Evolutionary conservation across 2,888 invertebrate genomes (phyloP).

Genomic region (Trachelus iudaicus): DNA sequence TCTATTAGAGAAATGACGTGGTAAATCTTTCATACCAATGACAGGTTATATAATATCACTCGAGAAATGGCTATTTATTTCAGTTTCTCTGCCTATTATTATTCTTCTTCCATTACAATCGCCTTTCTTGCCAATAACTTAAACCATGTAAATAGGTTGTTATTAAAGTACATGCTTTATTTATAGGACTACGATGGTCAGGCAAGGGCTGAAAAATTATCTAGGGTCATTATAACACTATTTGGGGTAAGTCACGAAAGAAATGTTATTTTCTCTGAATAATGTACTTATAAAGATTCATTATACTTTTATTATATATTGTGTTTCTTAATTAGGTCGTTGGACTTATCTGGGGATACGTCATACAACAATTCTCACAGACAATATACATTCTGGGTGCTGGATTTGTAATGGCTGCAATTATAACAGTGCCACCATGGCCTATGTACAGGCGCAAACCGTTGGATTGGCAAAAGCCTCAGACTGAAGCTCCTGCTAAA

Average conservation of each 20-base stretch:
- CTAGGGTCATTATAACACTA: conserved; percentile 88
- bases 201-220: conserved; percentile 88
- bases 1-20: no score
- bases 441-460: conserved; percentile 91
- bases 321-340: conserved; percentile 70
- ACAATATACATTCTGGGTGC: conserved; percentile 93
- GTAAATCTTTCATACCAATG: no score
- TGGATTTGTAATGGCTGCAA: conserved; percentile 87
- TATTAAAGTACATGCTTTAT: conserved; percentile 5
- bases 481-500: conserved; percentile 64
- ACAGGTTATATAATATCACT: no score
- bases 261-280: not conserved
- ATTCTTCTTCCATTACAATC: no score
- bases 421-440: conserved; percentile 97
- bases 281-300: not conserved
- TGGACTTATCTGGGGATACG: conserved; percentile 92
- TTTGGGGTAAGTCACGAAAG: conserved; percentile 76
- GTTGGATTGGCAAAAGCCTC: conserved; percentile 88
- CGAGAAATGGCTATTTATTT: no score
- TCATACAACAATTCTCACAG: conserved; percentile 95
- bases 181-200: conserved; percentile 90
- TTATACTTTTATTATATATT: conserved; percentile 1
- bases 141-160: no score
- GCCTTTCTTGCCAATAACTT: no score
- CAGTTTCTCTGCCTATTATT: no score